Evolutionary conservation across 1,140 invertebrate genomes (phyloP).

Genomic region (Neodiprion lecontei): DNA sequence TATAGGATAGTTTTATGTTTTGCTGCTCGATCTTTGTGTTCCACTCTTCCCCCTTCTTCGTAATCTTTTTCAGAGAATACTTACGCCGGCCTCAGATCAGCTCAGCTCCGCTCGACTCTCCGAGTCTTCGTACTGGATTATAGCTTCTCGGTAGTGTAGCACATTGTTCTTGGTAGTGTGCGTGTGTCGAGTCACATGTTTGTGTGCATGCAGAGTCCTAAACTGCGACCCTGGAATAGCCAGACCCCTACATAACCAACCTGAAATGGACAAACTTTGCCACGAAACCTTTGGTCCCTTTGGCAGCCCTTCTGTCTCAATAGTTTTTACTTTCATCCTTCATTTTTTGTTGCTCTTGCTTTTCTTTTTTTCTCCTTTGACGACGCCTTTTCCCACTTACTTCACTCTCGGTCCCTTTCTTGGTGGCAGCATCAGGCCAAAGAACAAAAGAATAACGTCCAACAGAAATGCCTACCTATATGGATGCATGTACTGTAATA

Average conservation of each 20-base stretch:
- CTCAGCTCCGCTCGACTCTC: not conserved
- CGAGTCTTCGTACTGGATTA: not conserved
- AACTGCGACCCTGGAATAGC: not conserved
- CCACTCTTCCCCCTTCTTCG: not conserved
- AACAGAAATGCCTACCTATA: not conserved
- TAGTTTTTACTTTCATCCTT: not conserved
- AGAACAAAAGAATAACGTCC: slow-evolving; percentile 2
- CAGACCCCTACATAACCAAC: not conserved
- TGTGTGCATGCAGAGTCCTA: not conserved
- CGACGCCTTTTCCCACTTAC: not conserved
- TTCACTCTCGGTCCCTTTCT: slow-evolving; percentile 15
- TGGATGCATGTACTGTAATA: not conserved
- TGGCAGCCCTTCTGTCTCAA: slow-evolving; percentile 18
- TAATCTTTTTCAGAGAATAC: not conserved
- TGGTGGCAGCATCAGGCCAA: not conserved
- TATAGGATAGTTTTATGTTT: not conserved
- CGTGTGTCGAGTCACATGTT: not conserved
- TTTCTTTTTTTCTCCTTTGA: not conserved
- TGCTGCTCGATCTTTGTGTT: slow-evolving; percentile 2
- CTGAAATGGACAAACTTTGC: not conserved
- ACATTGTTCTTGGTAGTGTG: not conserved
- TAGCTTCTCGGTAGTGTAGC: not conserved
- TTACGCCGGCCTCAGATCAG: not conserved
- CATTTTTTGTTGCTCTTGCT: not conserved
- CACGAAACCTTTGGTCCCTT: slow-evolving; percentile 18